phyloP scores from a whole-genome alignment of 2,797 vertebrate species.

The Muscicapa comitata region DNA sequence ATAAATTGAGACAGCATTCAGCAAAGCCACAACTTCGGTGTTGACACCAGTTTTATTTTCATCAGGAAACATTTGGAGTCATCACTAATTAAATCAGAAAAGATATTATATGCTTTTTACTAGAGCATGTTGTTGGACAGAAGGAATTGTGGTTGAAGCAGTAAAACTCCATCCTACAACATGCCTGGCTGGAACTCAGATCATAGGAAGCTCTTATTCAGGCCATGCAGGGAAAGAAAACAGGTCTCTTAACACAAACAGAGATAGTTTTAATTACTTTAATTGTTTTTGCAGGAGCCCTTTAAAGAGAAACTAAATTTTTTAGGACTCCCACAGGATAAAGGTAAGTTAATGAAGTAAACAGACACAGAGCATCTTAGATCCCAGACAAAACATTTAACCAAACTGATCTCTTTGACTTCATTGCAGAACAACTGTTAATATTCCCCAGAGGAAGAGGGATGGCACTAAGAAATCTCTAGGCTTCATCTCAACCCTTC shows the following conservation, averaged over 20 bases:
- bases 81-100: background rate
- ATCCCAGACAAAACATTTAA: background rate
- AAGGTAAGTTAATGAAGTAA: background rate
- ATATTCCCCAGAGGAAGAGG: background rate
- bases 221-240: background rate
- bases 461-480: background rate
- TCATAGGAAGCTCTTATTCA: background rate
- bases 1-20: background rate
- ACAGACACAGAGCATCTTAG: background rate
- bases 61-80: background rate
- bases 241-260: background rate
- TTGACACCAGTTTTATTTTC: background rate
- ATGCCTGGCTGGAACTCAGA: background rate
- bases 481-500: background rate
- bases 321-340: background rate
- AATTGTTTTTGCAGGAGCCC: background rate
- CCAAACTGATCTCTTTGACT: background rate
- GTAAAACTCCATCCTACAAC: background rate
- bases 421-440: background rate
- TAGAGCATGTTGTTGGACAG: background rate
- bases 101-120: background rate
- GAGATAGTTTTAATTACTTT: slow-evolving; percentile 3
- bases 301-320: background rate
- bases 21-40: background rate
- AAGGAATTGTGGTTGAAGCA: background rate